Percentiles rank a stretch among this genome's conserved stretches.
Evolutionary conservation across 1,140 invertebrate species (phyloP).

Genomic region (Drosophila busckii): DNA sequence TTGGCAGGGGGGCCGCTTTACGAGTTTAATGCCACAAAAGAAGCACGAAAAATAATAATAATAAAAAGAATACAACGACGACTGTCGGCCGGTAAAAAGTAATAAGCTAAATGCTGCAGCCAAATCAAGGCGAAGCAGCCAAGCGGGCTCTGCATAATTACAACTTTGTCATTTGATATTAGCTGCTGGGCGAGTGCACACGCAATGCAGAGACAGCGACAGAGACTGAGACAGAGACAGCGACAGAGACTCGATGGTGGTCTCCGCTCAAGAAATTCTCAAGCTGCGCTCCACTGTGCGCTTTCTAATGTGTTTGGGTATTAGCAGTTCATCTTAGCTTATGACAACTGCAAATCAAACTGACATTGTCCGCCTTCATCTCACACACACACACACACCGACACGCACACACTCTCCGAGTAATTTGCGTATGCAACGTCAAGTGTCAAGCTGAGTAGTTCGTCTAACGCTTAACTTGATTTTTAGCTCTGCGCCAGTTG

Average conservation of each 20-base stretch:
- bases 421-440: conserved; percentile 58
- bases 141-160: conserved; percentile 66
- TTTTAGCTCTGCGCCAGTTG: conserved; percentile 11
- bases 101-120: not conserved
- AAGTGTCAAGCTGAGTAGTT: conserved; percentile 43
- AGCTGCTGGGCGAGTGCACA: conserved; percentile 57
- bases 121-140: conserved; percentile 12
- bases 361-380: conserved; percentile 74
- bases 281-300: conserved; percentile 26
- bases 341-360: conserved; percentile 77
- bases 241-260: conserved; percentile 11
- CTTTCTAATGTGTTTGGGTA: conserved; percentile 75
- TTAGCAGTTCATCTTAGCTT: conserved; percentile 77
- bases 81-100: not conserved
- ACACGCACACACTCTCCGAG: conserved; percentile 11
- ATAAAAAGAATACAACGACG: not conserved
- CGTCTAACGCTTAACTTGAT: conserved; percentile 22
- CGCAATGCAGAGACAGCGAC: not conserved
- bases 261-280: conserved; percentile 9
- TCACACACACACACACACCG: conserved; percentile 7
- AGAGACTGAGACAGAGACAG: conserved; percentile 12
- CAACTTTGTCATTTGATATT: conserved; percentile 73
- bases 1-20: conserved; percentile 62
- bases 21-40: conserved; percentile 42
- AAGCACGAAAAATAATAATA: conserved; percentile 20